Evolutionary conservation across 2,797 vertebrate genomes (phyloP).

Genomic region (Hippoglossus hippoglossus): DNA sequence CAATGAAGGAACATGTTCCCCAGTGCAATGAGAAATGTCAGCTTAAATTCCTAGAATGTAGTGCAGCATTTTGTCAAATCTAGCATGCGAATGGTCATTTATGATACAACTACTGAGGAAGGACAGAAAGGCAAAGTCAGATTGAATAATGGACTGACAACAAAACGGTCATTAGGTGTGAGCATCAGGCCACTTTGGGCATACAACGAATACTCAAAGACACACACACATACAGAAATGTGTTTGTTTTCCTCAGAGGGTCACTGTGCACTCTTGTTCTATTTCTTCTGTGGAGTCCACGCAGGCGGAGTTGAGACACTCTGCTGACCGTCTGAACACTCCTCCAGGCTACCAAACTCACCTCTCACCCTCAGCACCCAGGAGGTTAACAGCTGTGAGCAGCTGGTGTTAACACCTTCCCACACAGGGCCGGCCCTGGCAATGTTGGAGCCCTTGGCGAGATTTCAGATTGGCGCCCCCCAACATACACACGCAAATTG

Average conservation of each 20-base stretch:
- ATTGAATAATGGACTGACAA: constrained; percentile 1
- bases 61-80: background rate
- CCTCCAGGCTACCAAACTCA: constrained; percentile 11
- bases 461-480: too few relatives aligned
- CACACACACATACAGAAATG: background rate
- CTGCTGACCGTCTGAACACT: constrained; percentile 40
- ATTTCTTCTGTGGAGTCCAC: constrained; percentile 1
- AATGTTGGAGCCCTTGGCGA: too few relatives aligned
- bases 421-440: too few relatives aligned
- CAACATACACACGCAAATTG: too few relatives aligned
- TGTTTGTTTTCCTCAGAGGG: too few relatives aligned
- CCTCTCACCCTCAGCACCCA: constrained; percentile 1
- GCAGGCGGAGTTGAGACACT: constrained; percentile 57
- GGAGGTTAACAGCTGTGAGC: constrained; percentile 4
- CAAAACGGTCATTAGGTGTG: background rate
- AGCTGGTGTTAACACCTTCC: background rate
- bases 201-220: background rate
- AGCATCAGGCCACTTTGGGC: background rate
- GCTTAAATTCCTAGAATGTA: background rate
- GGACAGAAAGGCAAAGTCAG: background rate
- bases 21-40: too few relatives aligned
- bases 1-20: too few relatives aligned
- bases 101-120: background rate
- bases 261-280: too few relatives aligned
- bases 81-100: background rate